Base-by-base conservation (phyloP, 2,797 vertebrate genomes). In the Allobates femoralis region DNA sequence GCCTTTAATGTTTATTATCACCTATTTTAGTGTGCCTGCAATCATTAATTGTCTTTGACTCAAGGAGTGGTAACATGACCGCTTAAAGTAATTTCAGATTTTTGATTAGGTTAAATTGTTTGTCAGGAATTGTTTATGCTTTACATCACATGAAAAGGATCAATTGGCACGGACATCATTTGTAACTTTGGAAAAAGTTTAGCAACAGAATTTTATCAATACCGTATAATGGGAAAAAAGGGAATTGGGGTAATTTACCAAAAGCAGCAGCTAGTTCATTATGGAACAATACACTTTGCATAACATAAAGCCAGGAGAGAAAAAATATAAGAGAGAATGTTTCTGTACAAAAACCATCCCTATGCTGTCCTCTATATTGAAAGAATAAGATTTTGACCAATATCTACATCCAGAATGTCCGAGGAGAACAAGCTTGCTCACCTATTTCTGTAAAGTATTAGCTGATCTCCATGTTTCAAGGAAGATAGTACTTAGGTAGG, bases 1-100 rank as follows among this genome's bases (percentile, higher is more conserved):
- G 82, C 67, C 56, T 84, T 87, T 87, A 84, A 84, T 87, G 86
- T 79, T 87, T 84, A 87, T 83, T 87, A 80, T 84, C 76, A 62
- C 76, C 81, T 80, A 34, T 84, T 82, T 73, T 41, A 62, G 86
- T 56, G 26, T 21, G 46, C 64, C 86, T 56, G 66, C 46, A 75
- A 67, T 66, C 86, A 80, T 87, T 84, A 84, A 87, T 87, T 87
- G 82, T 67, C 32, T 84, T 80, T 79, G 53, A 87, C 64, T 83
- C 86, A 4, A 32, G 80, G 86, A 87, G 60, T 78, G 73, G 60
- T 62, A 55, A 66, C 79, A 81, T 37, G 71, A 82, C 53, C 55
- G 71, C 85, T 37, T 62, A 51, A 56, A 32, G 55, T 84, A 34
- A 74, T 83, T 78, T 77, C 5, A 83, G 81, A 79, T 46, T 73